These are phyloP conservation scores for Sipha flava DNA, from an alignment of 1,140 invertebrate genomes.

Conservation along the genomic window DNA sequence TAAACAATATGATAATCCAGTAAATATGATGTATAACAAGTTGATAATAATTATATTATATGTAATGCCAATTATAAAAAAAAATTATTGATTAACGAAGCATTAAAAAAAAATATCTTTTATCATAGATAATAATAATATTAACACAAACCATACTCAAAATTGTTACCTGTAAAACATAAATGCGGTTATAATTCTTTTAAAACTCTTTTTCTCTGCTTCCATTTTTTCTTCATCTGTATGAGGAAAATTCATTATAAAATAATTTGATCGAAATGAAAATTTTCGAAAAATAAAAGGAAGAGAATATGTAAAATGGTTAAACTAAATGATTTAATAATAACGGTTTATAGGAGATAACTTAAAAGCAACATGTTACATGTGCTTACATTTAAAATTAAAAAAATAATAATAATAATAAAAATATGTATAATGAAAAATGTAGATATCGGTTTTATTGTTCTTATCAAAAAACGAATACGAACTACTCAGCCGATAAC, in stretches of 20 bases:
- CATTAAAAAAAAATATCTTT: background rate
- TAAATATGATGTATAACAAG: no score
- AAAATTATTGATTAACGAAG: background rate
- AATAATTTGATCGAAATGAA: background rate
- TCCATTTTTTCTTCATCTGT: conserved; percentile 30
- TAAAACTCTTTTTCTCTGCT: conserved; percentile 35
- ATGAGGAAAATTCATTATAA: background rate
- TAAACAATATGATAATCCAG: no score
- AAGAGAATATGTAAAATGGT: background rate
- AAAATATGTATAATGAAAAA: background rate
- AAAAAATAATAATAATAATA: background rate
- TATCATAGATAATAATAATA: background rate
- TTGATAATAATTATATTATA: no score
- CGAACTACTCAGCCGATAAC: background rate
- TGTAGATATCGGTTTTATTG: background rate
- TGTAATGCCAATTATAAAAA: no score
- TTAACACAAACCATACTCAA: background rate
- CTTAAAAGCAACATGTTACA: conserved; percentile 1
- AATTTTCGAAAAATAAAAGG: background rate
- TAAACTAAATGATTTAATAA: background rate
- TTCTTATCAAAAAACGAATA: background rate
- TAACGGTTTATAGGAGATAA: background rate
- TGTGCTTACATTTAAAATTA: background rate
- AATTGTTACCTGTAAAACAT: conserved; percentile 33
- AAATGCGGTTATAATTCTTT: conserved; percentile 32